phyloP scores from a whole-genome alignment of 1,140 invertebrate species.

The Drosophila pruinosa region DNA sequence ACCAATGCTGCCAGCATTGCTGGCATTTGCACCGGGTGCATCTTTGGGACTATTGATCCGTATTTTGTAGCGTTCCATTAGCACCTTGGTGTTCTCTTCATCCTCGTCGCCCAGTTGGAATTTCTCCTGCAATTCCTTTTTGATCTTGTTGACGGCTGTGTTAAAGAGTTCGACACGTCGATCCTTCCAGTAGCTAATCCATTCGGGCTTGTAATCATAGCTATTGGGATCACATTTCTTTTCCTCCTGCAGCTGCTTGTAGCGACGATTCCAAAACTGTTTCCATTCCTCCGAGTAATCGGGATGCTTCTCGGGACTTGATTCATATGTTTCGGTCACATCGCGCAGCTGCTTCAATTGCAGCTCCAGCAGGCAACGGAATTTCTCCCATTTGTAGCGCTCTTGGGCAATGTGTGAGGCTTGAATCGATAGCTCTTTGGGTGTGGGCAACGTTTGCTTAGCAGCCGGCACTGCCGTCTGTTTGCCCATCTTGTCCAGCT shows the following conservation, averaged over 20 bases:
- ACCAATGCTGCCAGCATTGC: neutral
- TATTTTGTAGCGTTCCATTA: slow-evolving; percentile 76
- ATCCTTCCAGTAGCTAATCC: slow-evolving; percentile 92
- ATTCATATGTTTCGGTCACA: slow-evolving; percentile 88
- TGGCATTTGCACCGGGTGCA: neutral
- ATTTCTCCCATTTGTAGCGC: slow-evolving; percentile 85
- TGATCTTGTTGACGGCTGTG: slow-evolving; percentile 80
- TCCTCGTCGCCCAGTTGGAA: slow-evolving; percentile 83
- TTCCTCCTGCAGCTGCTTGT: slow-evolving; percentile 90
- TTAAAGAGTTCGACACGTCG: slow-evolving; percentile 90
- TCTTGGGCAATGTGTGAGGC: slow-evolving; percentile 81
- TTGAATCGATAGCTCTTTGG: slow-evolving; percentile 75
- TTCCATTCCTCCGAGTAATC: slow-evolving; percentile 94
- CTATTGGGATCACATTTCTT: slow-evolving; percentile 90
- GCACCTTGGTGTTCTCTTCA: slow-evolving; percentile 69
- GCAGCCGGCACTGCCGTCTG: neutral
- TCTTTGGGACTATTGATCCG: slow-evolving; percentile 45
- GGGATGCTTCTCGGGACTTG: slow-evolving; percentile 93
- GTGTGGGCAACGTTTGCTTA: slow-evolving; percentile 58
- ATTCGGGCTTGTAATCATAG: slow-evolving; percentile 93
- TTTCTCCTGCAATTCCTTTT: slow-evolving; percentile 84
- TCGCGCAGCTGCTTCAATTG: slow-evolving; percentile 84
- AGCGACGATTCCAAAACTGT: slow-evolving; percentile 91
- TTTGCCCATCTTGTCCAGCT: neutral
- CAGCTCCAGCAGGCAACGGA: slow-evolving; percentile 81